Percentiles rank a stretch among this genome's conserved stretches.
Evolutionary conservation across 2,113 vertebrate species (phyloP).

Genomic region (Pandion haliaetus): DNA sequence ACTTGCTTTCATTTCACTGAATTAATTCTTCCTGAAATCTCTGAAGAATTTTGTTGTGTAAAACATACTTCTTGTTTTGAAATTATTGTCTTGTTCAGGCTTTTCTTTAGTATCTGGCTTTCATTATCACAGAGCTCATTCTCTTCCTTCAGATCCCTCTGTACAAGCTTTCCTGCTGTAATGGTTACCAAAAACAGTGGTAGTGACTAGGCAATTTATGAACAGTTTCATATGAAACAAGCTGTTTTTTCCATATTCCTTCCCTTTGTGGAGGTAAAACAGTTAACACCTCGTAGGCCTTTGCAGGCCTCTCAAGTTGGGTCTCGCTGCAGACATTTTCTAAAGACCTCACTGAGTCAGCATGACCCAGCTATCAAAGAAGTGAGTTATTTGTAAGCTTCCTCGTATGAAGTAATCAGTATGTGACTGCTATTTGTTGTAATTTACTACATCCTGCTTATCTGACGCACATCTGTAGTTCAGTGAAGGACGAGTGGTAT

Average conservation of each 20-base stretch:
- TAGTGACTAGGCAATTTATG: background rate
- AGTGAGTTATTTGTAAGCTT: background rate
- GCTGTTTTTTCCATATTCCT: background rate
- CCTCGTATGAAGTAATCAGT: background rate
- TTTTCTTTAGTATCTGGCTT: background rate
- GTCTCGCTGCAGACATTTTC: background rate
- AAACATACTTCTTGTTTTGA: background rate
- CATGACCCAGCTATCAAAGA: background rate
- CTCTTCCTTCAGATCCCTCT: background rate
- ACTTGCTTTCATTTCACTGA: background rate
- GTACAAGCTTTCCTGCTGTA: background rate
- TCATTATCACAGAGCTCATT: background rate
- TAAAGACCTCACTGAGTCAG: background rate
- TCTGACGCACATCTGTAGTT: background rate
- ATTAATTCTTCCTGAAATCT: background rate
- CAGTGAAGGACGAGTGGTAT: background rate
- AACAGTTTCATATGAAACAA: background rate
- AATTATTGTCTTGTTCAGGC: background rate
- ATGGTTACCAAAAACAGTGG: background rate
- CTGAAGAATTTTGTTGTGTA: background rate
- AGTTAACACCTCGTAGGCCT: background rate
- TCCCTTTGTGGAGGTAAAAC: background rate
- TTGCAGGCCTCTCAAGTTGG: background rate
- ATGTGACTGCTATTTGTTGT: background rate
- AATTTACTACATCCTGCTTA: background rate